These are phyloP conservation scores for Cephonodes hylas DNA, from an alignment of 2,888 invertebrate genomes.

Conservation along the genomic window DNA sequence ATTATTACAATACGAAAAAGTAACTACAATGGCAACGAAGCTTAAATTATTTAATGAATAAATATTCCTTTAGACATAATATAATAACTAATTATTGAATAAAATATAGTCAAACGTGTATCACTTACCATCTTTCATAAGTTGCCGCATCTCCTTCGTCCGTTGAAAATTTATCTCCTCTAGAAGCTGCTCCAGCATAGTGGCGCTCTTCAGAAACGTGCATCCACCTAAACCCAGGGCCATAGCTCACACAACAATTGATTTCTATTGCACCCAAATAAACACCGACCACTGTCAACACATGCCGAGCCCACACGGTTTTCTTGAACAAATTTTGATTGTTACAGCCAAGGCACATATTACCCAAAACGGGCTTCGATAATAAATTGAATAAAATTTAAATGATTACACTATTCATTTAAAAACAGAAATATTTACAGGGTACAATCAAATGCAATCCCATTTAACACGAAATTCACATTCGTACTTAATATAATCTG, in stretches of 20 bases:
- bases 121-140: constrained; percentile 90
- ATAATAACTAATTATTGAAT: constrained; percentile 10
- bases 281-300: constrained; percentile 38
- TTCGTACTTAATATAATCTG: neutral
- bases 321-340: constrained; percentile 17
- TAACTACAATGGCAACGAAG: too few species aligned
- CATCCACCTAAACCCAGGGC: constrained; percentile 68
- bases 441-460: neutral
- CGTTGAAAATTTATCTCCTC: constrained; percentile 96
- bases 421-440: constrained; percentile 22
- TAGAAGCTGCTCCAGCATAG: constrained; percentile 91
- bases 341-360: constrained; percentile 29
- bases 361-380: constrained; percentile 18
- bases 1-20: too few species aligned
- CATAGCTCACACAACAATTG: constrained; percentile 42
- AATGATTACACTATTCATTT: constrained; percentile 8
- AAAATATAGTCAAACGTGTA: constrained; percentile 15
- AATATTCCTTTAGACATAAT: neutral
- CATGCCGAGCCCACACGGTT: constrained; percentile 25
- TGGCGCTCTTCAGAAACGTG: constrained; percentile 74
- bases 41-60: too few species aligned
- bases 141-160: constrained; percentile 94
- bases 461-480: neutral
- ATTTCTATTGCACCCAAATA: constrained; percentile 34
- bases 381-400: constrained; percentile 5